Evolutionary conservation across 2,888 invertebrate genomes (phyloP).

Genomic region (Entomobrya proxima): DNA sequence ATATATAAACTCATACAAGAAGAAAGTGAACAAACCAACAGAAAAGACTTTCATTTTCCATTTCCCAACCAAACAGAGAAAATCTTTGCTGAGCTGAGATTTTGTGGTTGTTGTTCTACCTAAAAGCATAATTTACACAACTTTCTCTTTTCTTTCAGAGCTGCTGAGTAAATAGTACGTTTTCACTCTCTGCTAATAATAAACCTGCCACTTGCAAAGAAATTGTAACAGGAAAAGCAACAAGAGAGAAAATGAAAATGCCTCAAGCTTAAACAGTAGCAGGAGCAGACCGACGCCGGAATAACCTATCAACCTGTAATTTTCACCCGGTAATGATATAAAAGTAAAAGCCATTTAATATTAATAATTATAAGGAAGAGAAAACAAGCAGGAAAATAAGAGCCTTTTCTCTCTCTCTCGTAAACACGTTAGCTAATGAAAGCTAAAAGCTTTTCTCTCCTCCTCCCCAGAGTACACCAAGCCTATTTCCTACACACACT

Average conservation of each 20-base stretch:
- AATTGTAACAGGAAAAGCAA: background rate
- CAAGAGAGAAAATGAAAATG: constrained; percentile 28
- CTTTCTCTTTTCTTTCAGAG: too few relatives aligned
- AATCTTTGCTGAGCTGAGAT: constrained; percentile 3
- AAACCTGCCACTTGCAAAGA: background rate
- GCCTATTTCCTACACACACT: background rate
- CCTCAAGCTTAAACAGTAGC: too few relatives aligned
- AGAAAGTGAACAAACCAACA: background rate
- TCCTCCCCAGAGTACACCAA: background rate
- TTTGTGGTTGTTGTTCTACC: background rate
- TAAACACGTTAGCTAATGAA: background rate
- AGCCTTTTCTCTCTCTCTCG: background rate
- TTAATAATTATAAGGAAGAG: background rate
- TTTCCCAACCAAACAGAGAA: background rate
- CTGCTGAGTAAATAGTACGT: background rate
- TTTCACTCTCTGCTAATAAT: too few relatives aligned
- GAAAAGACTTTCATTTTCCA: constrained; percentile 12
- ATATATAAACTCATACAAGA: background rate
- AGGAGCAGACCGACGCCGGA: too few relatives aligned
- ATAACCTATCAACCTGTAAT: constrained; percentile 23
- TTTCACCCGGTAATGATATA: background rate
- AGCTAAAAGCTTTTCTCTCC: background rate
- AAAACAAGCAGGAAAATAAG: background rate
- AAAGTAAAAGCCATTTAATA: too few relatives aligned
- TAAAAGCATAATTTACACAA: background rate